Base-by-base conservation (phyloP, 2,888 invertebrate species). In the Hydrotaea cyrtoneurina region DNA sequence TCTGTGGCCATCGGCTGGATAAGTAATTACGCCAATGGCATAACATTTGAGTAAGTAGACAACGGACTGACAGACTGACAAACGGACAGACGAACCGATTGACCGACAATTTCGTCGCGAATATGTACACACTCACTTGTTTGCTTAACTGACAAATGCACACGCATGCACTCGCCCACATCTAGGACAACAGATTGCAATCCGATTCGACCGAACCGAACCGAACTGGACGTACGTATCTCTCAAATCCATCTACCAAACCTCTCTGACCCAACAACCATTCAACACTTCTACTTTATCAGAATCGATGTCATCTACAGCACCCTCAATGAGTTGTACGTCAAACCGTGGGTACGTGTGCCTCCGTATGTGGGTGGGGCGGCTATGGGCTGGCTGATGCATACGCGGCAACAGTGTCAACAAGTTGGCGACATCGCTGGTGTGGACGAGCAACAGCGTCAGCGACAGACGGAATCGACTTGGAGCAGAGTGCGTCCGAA, bases 1-100 rank as follows among this genome's bases (percentile, higher is more conserved):
- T 87, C 88, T 66, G 78, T 89, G 31, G 31, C 31, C 31, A 74
- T 88, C 17, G 88, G 89, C 21, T 90, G 88, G 78, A 82, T 87
- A 17, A 89, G 89, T 71, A 88, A 90, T 83, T 89, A 88, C 85
- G 80, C 83, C 55, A 88, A 87, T 80, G 88, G 88, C 59, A 88
- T 89, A 74, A 89, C 89, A n/a, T 91, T 90, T 86, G 87, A 90
- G 90, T 91, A 88, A 89, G 90, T 88, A 78, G 3, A 31, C 3
- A 7, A 31, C 31, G 31, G 31, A 31, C 31, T 4, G 31, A 31
- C 7, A 31, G 31, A 31, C 31, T 7, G 31, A 31, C 31, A 2
- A 31, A 7, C 7, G 31, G 31, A 31, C 31, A 2, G 31, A 31
- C 31, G 31, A 31, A 31, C 2, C n/a, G n/a, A n/a, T n/a, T n/a